Percentiles rank a stretch among this genome's conserved stretches.
Evolutionary conservation across 1,140 invertebrate species (phyloP).

Genomic region (Battus philenor): DNA sequence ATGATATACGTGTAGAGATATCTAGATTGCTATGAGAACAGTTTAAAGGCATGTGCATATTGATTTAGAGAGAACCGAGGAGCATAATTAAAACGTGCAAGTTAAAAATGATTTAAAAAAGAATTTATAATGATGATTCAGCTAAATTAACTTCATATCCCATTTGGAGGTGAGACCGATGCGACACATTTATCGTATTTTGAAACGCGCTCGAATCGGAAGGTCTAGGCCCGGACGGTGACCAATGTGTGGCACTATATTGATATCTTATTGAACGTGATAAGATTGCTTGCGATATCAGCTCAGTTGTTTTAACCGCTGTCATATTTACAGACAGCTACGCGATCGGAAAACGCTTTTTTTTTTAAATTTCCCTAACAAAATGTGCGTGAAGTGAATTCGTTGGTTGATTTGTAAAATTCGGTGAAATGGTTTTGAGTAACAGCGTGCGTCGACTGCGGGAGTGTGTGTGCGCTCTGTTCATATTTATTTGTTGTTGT

Average conservation of each 20-base stretch:
- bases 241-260: conserved; percentile 38
- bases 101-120: too few species aligned
- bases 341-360: conserved; percentile 19
- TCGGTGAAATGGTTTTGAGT: conserved; percentile 25
- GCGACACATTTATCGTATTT: neutral
- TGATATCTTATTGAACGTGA: conserved; percentile 58
- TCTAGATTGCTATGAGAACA: too few species aligned
- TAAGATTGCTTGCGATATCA: conserved; percentile 53
- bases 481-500: conserved; percentile 29
- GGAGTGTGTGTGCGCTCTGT: conserved; percentile 34
- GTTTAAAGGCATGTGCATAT: too few species aligned
- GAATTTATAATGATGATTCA: too few species aligned
- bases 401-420: conserved; percentile 17
- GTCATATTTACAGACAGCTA: conserved; percentile 31
- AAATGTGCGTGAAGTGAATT: conserved; percentile 17
- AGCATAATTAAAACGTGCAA: too few species aligned
- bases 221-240: conserved; percentile 50
- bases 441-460: conserved; percentile 30
- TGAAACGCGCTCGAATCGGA: conserved; percentile 21
- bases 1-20: too few species aligned
- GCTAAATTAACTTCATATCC: too few species aligned
- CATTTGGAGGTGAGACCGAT: neutral
- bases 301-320: conserved; percentile 31
- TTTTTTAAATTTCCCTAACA: conserved; percentile 7
- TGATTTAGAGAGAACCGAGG: too few species aligned